Evolutionary conservation across 2,888 invertebrate species (phyloP).

Genomic region (Xestia sexstrigata): DNA sequence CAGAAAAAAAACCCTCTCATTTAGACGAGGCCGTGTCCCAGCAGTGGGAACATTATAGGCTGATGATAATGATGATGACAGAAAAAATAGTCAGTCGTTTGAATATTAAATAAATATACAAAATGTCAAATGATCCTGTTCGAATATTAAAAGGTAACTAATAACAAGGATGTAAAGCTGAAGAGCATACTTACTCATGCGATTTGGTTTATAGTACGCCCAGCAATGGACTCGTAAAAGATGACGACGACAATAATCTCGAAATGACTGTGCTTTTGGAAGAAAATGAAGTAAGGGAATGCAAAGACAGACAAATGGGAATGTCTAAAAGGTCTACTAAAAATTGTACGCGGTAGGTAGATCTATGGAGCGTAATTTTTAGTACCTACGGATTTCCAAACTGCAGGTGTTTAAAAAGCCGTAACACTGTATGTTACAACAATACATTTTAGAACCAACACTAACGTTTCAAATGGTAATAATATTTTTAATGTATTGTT

Average conservation of each 20-base stretch:
- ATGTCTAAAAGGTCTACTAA: background rate
- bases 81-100: background rate
- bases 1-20: too few species aligned
- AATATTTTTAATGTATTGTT: constrained; percentile 17
- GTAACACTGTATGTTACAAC: background rate
- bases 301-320: constrained; percentile 3
- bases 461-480: constrained; percentile 3
- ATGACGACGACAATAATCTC: constrained; percentile 45
- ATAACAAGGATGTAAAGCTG: constrained; percentile 34
- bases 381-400: background rate
- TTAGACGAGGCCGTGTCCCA: too few species aligned
- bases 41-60: too few species aligned
- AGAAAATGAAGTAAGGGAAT: constrained; percentile 16
- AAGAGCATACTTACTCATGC: constrained; percentile 37
- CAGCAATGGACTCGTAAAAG: constrained; percentile 44
- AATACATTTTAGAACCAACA: constrained; percentile 5
- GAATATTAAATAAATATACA: constrained; percentile 4
- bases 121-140: background rate
- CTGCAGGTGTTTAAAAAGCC: background rate
- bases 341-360: background rate
- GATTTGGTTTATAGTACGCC: constrained; percentile 41
- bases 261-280: constrained; percentile 33
- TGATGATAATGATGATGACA: too few species aligned
- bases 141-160: constrained; percentile 13
- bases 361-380: background rate